Conservation (phyloP, 2,888 invertebrate species). For the Epistrophe grossulariae region DNA sequence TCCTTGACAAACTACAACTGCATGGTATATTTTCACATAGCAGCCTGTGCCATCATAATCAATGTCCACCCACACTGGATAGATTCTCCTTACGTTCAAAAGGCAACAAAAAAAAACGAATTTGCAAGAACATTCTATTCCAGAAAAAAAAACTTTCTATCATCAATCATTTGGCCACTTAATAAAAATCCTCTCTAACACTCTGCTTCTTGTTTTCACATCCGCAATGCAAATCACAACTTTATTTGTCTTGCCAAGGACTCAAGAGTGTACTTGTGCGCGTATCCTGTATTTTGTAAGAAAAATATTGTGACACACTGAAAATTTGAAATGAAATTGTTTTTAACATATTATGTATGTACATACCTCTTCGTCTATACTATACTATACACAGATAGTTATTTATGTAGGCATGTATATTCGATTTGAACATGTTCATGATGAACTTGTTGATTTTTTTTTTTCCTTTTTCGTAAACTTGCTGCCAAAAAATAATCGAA, state of each 20-base stretch:
- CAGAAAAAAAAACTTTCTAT: neutral
- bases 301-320: slow-evolving; percentile 26
- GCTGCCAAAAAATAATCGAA: slow-evolving; percentile 51
- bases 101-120: neutral
- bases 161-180: slow-evolving; percentile 70
- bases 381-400: neutral
- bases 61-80: slow-evolving; percentile 8
- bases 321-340: slow-evolving; percentile 40
- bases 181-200: slow-evolving; percentile 55
- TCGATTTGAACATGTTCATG: slow-evolving; percentile 57
- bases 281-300: slow-evolving; percentile 49
- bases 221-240: slow-evolving; percentile 72
- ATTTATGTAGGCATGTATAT: slow-evolving; percentile 5
- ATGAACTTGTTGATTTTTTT: slow-evolving; percentile 67
- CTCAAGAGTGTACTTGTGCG: slow-evolving; percentile 45
- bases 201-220: slow-evolving; percentile 64
- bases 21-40: neutral
- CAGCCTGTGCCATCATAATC: slow-evolving; percentile 9
- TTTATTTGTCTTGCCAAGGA: slow-evolving; percentile 66
- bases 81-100: neutral
- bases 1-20: neutral
- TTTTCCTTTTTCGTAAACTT: slow-evolving; percentile 26
- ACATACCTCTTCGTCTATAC: neutral
- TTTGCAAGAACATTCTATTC: neutral
- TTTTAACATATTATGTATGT: neutral